Base-by-base conservation (phyloP, 2,888 invertebrate genomes). In the Pardosa pseudoannulata region DNA sequence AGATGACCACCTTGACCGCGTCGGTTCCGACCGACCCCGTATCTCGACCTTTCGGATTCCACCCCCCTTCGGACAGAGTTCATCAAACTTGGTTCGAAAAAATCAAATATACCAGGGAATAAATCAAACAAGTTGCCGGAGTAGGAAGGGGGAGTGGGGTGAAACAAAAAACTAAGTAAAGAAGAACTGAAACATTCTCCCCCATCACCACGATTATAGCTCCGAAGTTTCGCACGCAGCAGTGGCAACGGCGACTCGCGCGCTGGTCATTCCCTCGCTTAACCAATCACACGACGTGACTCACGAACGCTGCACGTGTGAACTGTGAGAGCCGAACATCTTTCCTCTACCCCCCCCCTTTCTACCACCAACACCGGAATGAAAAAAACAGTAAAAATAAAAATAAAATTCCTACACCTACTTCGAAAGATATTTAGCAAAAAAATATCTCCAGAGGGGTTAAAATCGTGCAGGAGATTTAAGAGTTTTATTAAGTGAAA, bases 261-360 rank as follows among this genome's bases (percentile, higher is more conserved):
- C 70, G 74, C 70, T 76, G 75, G 82, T 83, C 82, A 83, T 76
- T 78, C 73, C 41, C 29, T 16, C 9, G 16, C 27, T 6, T 36
- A 29, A 27, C 32, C 71, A 70, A 65, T 76, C 78, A 78, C 71
- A 73, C 16, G 39, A 32, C 83, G 83, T 85, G 83, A 85, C 23
- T 85, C 83, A 85, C 83, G 83, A 27, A 23, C 29, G 56, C 3
- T 32, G 39, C 83, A 85, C 83, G 83, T 85, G 83, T 78, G 50
- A 46, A 46, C 41, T 16, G 23, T 56, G 56, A 36, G 36, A 5
- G 6, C 9, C 36, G 36, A 36, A n/a, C n/a, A n/a, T n/a, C n/a
- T n/a, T n/a, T n/a, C n/a, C n/a, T n/a, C n/a, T 16, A 46, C 41
- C 41, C 41, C 41, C 41, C 6, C 2, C 41, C 6, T 46, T 46